Conservation (phyloP, 53 echinoderm and acorn worm species). For the Actinopyga echinites region DNA sequence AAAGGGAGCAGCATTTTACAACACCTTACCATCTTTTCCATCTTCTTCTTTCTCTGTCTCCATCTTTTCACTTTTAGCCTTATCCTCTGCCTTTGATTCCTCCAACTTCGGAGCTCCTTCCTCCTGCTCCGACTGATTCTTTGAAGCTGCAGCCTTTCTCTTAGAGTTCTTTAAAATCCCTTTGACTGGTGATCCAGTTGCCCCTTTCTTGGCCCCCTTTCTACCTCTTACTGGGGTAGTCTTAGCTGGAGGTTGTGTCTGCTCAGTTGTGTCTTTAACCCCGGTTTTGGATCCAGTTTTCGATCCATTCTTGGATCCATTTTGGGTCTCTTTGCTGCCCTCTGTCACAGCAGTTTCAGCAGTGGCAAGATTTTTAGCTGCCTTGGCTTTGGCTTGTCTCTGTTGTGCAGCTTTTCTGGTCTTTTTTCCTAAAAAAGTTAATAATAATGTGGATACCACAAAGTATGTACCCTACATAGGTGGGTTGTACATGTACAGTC, state of each 20-base stretch:
- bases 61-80: slow-evolving; percentile 1
- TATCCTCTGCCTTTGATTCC: slow-evolving; percentile 35
- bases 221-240: slow-evolving; percentile 20
- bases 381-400: slow-evolving; percentile 53
- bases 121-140: slow-evolving; percentile 20
- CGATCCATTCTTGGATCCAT: background rate
- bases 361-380: slow-evolving; percentile 42
- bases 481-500: no score
- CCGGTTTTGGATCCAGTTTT: slow-evolving; percentile 23
- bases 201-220: slow-evolving; percentile 18
- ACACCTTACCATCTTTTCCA: background rate
- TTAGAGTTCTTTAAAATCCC: slow-evolving; percentile 39
- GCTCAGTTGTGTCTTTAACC: slow-evolving; percentile 13
- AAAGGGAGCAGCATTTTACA: no score
- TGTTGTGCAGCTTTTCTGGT: slow-evolving; percentile 49
- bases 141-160: slow-evolving; percentile 28
- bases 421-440: slow-evolving; percentile 23
- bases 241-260: slow-evolving; percentile 25
- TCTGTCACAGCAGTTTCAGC: slow-evolving; percentile 35
- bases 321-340: slow-evolving; percentile 10
- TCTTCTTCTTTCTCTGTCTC: slow-evolving; percentile 21
- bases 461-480: no score
- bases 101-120: slow-evolving; percentile 4
- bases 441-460: no score
- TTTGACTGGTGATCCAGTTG: slow-evolving; percentile 6